Evolutionary conservation across 2,797 vertebrate species (phyloP).

Genomic region (Pristis pectinata): DNA sequence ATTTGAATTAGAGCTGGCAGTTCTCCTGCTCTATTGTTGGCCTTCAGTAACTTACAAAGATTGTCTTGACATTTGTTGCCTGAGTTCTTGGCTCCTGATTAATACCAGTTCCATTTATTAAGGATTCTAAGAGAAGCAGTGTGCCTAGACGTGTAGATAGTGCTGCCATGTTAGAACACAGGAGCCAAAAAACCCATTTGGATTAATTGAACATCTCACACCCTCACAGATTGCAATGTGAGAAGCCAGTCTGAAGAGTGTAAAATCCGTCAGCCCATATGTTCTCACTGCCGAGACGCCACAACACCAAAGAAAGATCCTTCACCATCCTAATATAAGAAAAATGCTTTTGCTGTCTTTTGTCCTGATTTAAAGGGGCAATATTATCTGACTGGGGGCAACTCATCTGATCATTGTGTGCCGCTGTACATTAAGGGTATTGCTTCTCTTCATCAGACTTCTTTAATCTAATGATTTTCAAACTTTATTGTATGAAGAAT

Average conservation of each 20-base stretch:
- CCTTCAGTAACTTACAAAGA: not conserved
- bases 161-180: conserved; percentile 3
- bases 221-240: conserved; percentile 31
- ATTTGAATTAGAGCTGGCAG: not conserved
- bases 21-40: not conserved
- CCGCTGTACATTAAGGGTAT: not conserved
- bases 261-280: conserved; percentile 32
- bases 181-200: conserved; percentile 32
- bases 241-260: conserved; percentile 20
- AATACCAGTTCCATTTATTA: not conserved
- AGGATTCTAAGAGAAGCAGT: not conserved
- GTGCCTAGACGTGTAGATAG: not conserved
- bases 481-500: not conserved
- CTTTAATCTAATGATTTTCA: not conserved
- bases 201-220: conserved; percentile 30
- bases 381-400: not conserved
- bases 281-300: not conserved
- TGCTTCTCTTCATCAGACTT: not conserved
- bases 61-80: not conserved
- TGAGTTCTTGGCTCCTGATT: not conserved
- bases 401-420: not conserved
- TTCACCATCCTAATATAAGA: not conserved
- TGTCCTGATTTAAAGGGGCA: conserved; percentile 24
- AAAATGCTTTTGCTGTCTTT: not conserved
- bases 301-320: not conserved